Base-by-base conservation (phyloP, 2,888 invertebrate species). In the Hydropsyche betteni region DNA sequence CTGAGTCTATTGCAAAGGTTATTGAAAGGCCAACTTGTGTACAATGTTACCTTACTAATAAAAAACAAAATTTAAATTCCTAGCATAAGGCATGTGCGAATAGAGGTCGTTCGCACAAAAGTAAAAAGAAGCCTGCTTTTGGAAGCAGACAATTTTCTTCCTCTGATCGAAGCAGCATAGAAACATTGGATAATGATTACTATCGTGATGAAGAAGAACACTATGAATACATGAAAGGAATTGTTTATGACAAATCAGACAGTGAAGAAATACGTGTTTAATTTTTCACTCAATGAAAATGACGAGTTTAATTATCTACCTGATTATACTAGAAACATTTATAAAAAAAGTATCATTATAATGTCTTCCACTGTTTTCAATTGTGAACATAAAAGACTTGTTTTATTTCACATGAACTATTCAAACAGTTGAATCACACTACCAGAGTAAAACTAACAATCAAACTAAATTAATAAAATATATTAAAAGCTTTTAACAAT, bases 21-120 rank as follows among this genome's bases (percentile, higher is more conserved):
- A 89, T 92, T 75, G 92, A 92, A 79, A 90, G 91, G 76, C 91
- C 91, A 68, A 91, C 92, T 36, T 93, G 92, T 85, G 91, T 92
- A 80, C 92, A 92, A 82, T 93, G 92, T 82, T 89, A 92, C 84
- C 88, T 92, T 61, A 91, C 91, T 76, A 89, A 89, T 75, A 90
- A 90, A 82, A 86, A 85, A 53, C 86, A 86, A 80, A 88, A 86
- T 80, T 87, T 89, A 84, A 86, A 87, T 80, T 90, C 90, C 89
- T 90, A 90, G 89, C 90, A 90, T 86, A 90, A 88, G 88, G 88
- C 87, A 86, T 85, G 86, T 83, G 85, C 84, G 81, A 85, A 84
- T 80, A 89, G 87, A 86, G 90, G 90, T 87, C 90, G 90, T 87
- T 89, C 89, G 87, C 90, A 90, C 81, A 86, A 84, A 82, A 81